phyloP scores from a whole-genome alignment of 2,888 invertebrate species.

The Pollenia labialis region DNA sequence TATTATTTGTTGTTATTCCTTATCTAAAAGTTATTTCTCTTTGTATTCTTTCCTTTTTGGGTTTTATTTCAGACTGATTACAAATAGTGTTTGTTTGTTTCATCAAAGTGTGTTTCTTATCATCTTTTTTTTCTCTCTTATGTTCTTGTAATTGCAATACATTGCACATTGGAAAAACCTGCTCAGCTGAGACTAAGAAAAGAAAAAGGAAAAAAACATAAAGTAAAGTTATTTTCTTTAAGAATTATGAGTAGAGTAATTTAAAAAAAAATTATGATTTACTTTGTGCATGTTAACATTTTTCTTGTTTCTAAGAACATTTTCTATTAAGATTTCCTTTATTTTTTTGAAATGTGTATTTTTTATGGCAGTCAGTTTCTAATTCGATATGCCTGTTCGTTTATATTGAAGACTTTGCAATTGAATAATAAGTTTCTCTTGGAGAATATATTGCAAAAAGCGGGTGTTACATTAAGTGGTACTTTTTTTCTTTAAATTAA shows the following conservation, averaged over 20 bases:
- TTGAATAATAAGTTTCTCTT: too few species aligned
- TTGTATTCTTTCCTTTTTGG: conserved; percentile 1
- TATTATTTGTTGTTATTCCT: conserved; percentile 2
- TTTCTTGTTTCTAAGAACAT: neutral
- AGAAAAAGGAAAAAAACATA: neutral
- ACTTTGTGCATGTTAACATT: neutral
- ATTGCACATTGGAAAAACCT: neutral
- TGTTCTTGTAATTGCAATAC: neutral
- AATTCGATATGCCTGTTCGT: too few species aligned
- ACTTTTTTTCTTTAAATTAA: too few species aligned
- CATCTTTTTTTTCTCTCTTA: neutral
- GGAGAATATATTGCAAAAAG: too few species aligned
- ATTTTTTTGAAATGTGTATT: neutral
- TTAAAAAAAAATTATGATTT: neutral
- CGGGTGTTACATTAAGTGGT: too few species aligned
- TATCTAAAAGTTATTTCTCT: neutral
- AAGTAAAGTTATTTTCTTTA: neutral
- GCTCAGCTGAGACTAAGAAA: neutral
- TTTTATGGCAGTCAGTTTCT: too few species aligned
- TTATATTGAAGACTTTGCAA: too few species aligned
- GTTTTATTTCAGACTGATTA: conserved; percentile 29
- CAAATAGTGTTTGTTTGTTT: conserved; percentile 22
- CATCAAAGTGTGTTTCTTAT: conserved; percentile 21
- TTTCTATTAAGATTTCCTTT: neutral
- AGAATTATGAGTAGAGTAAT: neutral